These are phyloP conservation scores for Aurelia aurita DNA, from an alignment of 30 jellyfish, hydroid and myxozoan genomes.

Conservation along the genomic window DNA sequence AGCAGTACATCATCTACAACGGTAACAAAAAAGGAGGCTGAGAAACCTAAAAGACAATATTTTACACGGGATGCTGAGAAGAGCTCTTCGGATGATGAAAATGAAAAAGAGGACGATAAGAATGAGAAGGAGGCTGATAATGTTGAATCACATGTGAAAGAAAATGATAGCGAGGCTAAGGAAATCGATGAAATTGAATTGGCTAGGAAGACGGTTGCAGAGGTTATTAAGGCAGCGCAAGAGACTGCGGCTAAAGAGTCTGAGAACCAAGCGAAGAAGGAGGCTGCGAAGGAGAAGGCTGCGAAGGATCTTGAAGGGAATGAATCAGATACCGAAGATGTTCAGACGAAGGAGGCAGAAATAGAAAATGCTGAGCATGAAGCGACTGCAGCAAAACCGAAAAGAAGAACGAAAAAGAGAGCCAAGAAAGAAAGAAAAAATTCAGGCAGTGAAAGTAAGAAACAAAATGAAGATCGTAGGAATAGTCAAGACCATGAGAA, in stretches of 20 bases:
- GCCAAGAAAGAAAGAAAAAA: neutral
- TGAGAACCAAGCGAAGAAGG: neutral
- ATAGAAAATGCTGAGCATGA: too few relatives aligned
- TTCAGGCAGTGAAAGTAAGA: neutral
- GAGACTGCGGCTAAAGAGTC: too few relatives aligned
- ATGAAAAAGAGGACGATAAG: neutral
- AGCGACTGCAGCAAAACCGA: too few relatives aligned
- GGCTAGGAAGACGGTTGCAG: too few relatives aligned
- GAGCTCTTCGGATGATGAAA: constrained; percentile 32
- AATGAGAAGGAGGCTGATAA: neutral
- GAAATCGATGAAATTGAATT: neutral
- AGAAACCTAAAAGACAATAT: neutral
- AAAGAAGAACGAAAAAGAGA: too few relatives aligned
- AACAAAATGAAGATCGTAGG: neutral
- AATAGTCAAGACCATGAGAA: neutral
- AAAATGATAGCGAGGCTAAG: neutral
- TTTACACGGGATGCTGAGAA: constrained; percentile 13
- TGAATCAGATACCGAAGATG: neutral
- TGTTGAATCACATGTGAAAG: neutral
- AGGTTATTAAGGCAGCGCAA: too few relatives aligned
- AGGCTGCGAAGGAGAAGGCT: neutral
- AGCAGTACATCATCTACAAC: neutral
- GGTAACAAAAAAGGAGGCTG: neutral
- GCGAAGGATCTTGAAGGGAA: constrained; percentile 1
- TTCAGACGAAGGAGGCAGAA: too few relatives aligned